phyloP scores from a whole-genome alignment of 2,888 invertebrate species.

The Epiblema foenella region DNA sequence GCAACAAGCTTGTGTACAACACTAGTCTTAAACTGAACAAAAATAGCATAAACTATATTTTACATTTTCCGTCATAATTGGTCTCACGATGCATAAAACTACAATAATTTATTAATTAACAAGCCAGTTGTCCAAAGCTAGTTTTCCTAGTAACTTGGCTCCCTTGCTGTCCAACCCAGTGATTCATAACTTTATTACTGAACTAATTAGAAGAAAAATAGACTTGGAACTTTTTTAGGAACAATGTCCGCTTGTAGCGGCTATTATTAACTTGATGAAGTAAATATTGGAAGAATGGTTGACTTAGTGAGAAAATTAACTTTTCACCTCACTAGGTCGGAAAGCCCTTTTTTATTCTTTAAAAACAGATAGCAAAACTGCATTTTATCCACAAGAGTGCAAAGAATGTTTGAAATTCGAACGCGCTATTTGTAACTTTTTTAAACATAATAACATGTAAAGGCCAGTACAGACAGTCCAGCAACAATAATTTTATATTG shows the following conservation, averaged over 20 bases:
- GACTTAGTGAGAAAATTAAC: background rate
- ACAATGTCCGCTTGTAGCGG: background rate
- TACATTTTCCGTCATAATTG: background rate
- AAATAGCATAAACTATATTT: background rate
- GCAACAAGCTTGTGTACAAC: background rate
- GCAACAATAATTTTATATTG: too few species aligned
- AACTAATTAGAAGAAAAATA: background rate
- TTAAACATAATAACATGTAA: too few species aligned
- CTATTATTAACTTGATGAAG: background rate
- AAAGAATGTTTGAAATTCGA: too few species aligned
- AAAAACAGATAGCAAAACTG: too few species aligned
- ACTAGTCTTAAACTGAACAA: background rate
- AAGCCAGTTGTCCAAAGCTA: background rate
- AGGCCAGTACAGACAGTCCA: too few species aligned
- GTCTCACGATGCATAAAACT: background rate
- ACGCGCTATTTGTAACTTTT: too few species aligned
- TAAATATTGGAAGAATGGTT: too few species aligned
- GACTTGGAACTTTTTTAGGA: background rate
- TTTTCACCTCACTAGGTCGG: too few species aligned
- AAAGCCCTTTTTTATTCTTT: too few species aligned
- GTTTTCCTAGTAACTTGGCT: slow-evolving; percentile 32
- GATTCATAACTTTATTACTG: slow-evolving; percentile 25
- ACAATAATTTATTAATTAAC: slow-evolving; percentile 8
- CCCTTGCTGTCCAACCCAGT: slow-evolving; percentile 25
- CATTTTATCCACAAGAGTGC: too few species aligned